Conservation (phyloP, 2,113 vertebrate species). For the Xiphophorus couchianus region DNA sequence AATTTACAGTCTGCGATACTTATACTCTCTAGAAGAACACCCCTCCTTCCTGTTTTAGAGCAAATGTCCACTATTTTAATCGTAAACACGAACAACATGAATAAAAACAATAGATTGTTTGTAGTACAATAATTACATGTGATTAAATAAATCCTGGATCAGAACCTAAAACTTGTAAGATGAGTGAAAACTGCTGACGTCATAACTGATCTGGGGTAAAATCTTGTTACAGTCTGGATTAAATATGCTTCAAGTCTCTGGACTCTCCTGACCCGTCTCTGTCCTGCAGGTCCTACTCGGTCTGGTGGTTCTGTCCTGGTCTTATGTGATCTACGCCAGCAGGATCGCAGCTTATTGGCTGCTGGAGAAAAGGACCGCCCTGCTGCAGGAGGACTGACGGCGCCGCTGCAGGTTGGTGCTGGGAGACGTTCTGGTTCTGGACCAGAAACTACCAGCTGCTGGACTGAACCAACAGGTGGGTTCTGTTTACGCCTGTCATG, state of each 20-base stretch:
- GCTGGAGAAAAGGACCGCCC: constrained; percentile 63
- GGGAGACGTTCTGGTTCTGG: neutral
- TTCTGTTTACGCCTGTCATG: neutral
- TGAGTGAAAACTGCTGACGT: too few species aligned
- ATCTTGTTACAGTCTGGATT: neutral
- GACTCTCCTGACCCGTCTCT: neutral
- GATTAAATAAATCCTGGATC: too few species aligned
- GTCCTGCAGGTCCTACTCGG: constrained; percentile 66
- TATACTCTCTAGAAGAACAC: too few species aligned
- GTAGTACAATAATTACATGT: too few species aligned
- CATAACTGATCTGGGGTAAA: too few species aligned
- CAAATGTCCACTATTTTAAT: too few species aligned
- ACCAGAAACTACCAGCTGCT: neutral
- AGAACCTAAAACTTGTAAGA: too few species aligned
- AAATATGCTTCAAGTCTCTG: neutral
- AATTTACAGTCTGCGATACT: too few species aligned
- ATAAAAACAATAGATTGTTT: too few species aligned
- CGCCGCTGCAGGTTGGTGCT: neutral
- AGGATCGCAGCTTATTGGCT: constrained; percentile 73
- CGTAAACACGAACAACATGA: too few species aligned
- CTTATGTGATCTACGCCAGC: constrained; percentile 80
- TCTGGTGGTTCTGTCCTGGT: constrained; percentile 80
- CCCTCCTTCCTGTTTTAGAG: too few species aligned
- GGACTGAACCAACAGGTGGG: neutral
- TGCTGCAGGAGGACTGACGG: constrained; percentile 36